These are phyloP conservation scores for Syritta pipiens DNA, from an alignment of 2,888 invertebrate species.

Conservation along the genomic window DNA sequence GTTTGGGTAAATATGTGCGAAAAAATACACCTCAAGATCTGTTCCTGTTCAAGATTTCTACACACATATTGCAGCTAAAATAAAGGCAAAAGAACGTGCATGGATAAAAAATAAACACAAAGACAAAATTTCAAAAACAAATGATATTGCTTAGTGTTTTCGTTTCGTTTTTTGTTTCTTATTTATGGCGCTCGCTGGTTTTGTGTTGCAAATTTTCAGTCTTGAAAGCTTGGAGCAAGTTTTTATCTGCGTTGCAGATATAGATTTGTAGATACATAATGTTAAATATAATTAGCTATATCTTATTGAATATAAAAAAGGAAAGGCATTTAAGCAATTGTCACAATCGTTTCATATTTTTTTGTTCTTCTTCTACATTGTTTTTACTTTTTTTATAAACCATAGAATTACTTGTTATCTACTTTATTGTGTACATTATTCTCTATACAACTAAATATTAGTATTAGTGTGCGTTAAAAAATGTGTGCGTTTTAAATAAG, in stretches of 20 bases:
- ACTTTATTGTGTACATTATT: conserved; percentile 28
- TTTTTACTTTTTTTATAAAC: conserved; percentile 7
- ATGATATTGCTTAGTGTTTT: conserved; percentile 7
- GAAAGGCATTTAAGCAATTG: conserved; percentile 57
- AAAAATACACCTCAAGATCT: no score
- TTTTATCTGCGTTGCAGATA: conserved; percentile 34
- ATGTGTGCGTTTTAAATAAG: conserved; percentile 47
- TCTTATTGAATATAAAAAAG: conserved; percentile 51
- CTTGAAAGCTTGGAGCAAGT: conserved; percentile 60
- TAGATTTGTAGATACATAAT: conserved; percentile 30
- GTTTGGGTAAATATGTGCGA: neutral
- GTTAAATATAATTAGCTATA: conserved; percentile 19
- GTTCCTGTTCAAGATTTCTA: neutral
- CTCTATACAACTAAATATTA: conserved; percentile 56
- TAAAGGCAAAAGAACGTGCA: neutral
- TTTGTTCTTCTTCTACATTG: conserved; percentile 12
- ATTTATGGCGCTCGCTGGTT: conserved; percentile 46
- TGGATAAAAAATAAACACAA: conserved; percentile 1
- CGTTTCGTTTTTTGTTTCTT: conserved; percentile 10
- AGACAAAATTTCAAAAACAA: neutral
- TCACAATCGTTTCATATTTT: conserved; percentile 52
- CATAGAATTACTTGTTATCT: conserved; percentile 19
- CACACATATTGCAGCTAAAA: neutral
- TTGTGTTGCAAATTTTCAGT: conserved; percentile 55
- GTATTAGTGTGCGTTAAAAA: conserved; percentile 44